These are phyloP conservation scores for Sitta europaea DNA, from an alignment of 2,113 vertebrate genomes.

Conservation along the genomic window DNA sequence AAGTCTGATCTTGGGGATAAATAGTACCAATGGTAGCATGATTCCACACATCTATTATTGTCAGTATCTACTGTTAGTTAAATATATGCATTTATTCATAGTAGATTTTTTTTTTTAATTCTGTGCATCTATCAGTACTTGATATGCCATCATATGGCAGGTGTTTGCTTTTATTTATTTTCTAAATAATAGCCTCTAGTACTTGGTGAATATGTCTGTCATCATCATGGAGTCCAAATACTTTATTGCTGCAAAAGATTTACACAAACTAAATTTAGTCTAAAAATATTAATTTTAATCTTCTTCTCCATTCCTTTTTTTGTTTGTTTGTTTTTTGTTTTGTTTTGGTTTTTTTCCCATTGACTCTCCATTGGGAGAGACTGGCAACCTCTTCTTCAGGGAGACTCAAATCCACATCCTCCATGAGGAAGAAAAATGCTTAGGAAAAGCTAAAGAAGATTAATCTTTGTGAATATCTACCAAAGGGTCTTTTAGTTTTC, in stretches of 20 bases:
- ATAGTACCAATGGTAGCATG: background rate
- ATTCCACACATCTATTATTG: background rate
- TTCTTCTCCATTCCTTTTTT: background rate
- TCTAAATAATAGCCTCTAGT: background rate
- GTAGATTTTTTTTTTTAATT: background rate
- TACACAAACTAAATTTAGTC: background rate
- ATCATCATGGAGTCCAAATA: background rate
- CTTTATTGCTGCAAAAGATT: background rate
- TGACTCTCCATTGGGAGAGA: background rate
- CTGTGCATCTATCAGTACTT: background rate
- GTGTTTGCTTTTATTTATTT: background rate
- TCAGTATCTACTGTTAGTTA: background rate
- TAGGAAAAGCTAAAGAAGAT: background rate
- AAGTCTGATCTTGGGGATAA: background rate
- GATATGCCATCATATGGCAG: background rate
- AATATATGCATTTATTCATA: background rate
- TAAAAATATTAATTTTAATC: background rate
- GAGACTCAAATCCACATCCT: background rate
- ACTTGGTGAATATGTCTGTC: background rate
- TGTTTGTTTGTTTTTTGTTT: background rate
- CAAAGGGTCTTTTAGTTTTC: background rate
- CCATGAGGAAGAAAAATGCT: background rate
- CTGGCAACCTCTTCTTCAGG: background rate
- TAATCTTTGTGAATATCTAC: background rate
- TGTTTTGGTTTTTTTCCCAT: accelerated